These are phyloP conservation scores for Ooceraea biroi DNA, from an alignment of 1,140 invertebrate genomes.

Conservation along the genomic window DNA sequence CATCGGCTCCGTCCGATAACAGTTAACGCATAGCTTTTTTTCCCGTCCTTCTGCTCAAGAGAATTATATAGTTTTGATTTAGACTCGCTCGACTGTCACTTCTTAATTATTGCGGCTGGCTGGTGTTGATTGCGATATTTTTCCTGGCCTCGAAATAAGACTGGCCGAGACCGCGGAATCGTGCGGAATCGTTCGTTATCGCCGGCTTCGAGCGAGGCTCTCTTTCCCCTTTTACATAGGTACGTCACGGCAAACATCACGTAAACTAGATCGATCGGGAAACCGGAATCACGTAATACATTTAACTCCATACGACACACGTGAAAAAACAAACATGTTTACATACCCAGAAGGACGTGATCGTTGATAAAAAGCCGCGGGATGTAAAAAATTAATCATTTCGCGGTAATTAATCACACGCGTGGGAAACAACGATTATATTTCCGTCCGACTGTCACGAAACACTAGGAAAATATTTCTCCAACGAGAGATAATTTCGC, in stretches of 20 bases:
- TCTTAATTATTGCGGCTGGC: no score
- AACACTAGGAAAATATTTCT: conserved; percentile 2
- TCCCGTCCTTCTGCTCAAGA: background rate
- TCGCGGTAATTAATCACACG: background rate
- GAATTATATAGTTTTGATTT: background rate
- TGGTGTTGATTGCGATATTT: no score
- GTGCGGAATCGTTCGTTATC: background rate
- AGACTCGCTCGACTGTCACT: background rate
- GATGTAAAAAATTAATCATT: background rate
- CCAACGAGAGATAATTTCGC: conserved; percentile 9
- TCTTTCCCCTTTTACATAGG: no score
- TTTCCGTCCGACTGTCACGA: background rate
- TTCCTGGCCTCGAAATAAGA: no score
- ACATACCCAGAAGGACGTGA: background rate
- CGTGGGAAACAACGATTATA: background rate
- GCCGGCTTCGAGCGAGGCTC: no score
- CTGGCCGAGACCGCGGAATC: background rate
- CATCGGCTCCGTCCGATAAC: conserved; percentile 10
- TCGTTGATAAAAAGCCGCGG: background rate
- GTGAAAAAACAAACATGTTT: background rate
- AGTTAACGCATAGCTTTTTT: background rate
- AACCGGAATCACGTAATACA: conserved; percentile 9
- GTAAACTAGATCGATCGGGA: background rate
- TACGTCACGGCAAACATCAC: no score
- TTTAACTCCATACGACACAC: background rate